Evolutionary conservation across 2,888 invertebrate genomes (phyloP), one percentile per base, ranked within the genome.

Genomic region (Hymenopus coronatus): DNA sequence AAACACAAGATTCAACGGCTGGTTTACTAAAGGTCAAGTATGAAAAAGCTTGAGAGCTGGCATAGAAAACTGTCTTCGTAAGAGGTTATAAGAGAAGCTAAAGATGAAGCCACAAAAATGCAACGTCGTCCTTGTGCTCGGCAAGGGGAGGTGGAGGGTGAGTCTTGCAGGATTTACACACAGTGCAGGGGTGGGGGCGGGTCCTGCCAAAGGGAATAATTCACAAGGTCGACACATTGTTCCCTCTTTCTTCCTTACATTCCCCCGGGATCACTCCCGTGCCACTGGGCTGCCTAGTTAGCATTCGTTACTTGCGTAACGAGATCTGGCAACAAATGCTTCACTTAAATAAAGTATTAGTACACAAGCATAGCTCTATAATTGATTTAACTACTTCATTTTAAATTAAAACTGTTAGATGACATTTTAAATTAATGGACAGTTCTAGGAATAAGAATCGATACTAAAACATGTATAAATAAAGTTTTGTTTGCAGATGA

Each of bases 91-190:
- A 70, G 25, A 70, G 54, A 40, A 40, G 40, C 40, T 70, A 15
- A 70, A 70, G 54, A 70, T 70, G 54, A 86, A 86, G 86, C 86
- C 86, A 20, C n/a, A 86, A 28, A 70, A 86, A 86, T 30, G 81
- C 81, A 54, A 25, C 54, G 25, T 70, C 54, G 54, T 25, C 54
- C 54, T 70, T 70, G 25, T 70, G 54, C 54, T 70, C 20, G 25
- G 54, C 54, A 70, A 70, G 54, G 25, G 54, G 54, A 70, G 54
- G 46, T 46, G 8, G 85, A 85, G 40, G 54, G 27, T 27, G 54
- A 85, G 54, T 20, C n/a, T 27, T 27, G 27, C 14, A 8, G 84
- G 28, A 85, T 85, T 85, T 85, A 14, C 54, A 85, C 85, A 86
- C 46, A 86, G 86, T 81, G 70, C 25, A 54, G 86, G 70, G 20